Base-by-base conservation (phyloP, 2,797 vertebrate species). In the Gymnothorax reevesii region DNA sequence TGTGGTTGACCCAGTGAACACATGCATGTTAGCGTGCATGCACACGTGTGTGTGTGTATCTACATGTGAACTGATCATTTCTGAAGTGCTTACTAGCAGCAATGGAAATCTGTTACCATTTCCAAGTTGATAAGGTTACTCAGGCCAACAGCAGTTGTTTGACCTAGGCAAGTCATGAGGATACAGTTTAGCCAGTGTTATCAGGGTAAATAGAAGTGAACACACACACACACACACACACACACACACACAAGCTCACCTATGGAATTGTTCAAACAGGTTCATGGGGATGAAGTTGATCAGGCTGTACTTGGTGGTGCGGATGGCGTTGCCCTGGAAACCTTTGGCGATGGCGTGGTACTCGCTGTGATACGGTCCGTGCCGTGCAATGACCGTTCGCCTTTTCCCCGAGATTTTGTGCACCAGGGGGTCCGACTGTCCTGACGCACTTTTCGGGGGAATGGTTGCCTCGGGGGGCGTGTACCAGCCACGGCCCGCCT, bases 221-320 rank as follows among this genome's bases (percentile, higher is more conserved):
- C 20, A 22, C 20, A n/a, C 62, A 22, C 7, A 66, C 62, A 66
- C 20, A 64, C 20, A 6, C 0, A 6, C 62, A n/a, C n/a, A 66
- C 62, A n/a, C 4, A 66, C 62, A 66, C 52, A 33, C 9, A 55
- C 62, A 57, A 77, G 66, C 86, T 84, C 49, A 99, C 98, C 98
- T 99, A 95, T 97, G 97, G 93, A 99, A 99, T 75, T 99, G 98
- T 92, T 99, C 97, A 91, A 98, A 99, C 79, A 99, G 94, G 93
- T 99, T 99, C 93, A 96, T 96, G 83, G 98, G 98, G 91, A 99
- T 96, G 93, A 99, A 99, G 83, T 95, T 98, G 91, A 97, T 87
- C 66, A 97, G 84, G 0, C 92, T 98, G 93, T 99, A 99, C 87
- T 99, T 99, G 7, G 98, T 99, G 1, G 98, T 99, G 27, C 94